Evolutionary conservation across 2,888 invertebrate genomes (phyloP).

Genomic region (Drosophila leonis): DNA sequence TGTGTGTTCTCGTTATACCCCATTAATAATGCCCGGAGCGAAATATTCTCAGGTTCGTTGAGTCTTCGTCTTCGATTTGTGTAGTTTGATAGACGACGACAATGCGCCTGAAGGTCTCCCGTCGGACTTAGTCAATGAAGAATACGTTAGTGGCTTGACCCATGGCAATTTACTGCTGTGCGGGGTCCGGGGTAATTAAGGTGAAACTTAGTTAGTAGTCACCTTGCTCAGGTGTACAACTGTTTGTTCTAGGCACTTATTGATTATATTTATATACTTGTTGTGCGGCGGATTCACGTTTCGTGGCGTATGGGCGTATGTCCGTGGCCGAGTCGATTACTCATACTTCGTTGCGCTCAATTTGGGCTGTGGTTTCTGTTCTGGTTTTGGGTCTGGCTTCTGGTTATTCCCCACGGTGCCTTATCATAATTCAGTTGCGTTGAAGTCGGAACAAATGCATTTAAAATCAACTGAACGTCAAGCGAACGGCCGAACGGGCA

Average conservation of each 20-base stretch:
- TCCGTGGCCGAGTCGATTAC: constrained; percentile 21
- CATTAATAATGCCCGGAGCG: constrained; percentile 9
- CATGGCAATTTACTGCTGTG: constrained; percentile 2
- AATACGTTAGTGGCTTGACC: constrained; percentile 2
- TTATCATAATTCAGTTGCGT: constrained; percentile 36
- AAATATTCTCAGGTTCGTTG: neutral
- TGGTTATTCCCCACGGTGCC: constrained; percentile 19
- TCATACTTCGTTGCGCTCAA: constrained; percentile 24
- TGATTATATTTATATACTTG: constrained; percentile 32
- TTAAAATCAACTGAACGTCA: constrained; percentile 39
- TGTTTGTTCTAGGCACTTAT: constrained; percentile 26
- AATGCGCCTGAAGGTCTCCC: constrained; percentile 14
- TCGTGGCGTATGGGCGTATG: neutral
- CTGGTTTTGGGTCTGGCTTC: neutral
- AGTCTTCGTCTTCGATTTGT: constrained; percentile 46
- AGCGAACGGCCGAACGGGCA: neutral
- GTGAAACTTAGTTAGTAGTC: constrained; percentile 27
- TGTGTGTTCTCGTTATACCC: neutral
- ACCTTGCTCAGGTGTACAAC: constrained; percentile 3
- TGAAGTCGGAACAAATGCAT: constrained; percentile 33
- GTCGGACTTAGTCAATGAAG: constrained; percentile 1
- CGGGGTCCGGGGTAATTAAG: constrained; percentile 57
- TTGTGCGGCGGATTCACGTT: constrained; percentile 10
- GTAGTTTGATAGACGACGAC: constrained; percentile 21
- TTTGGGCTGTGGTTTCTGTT: neutral